Base-by-base conservation (phyloP, 2,888 invertebrate genomes). In the Blastobasis lacticolella region DNA sequence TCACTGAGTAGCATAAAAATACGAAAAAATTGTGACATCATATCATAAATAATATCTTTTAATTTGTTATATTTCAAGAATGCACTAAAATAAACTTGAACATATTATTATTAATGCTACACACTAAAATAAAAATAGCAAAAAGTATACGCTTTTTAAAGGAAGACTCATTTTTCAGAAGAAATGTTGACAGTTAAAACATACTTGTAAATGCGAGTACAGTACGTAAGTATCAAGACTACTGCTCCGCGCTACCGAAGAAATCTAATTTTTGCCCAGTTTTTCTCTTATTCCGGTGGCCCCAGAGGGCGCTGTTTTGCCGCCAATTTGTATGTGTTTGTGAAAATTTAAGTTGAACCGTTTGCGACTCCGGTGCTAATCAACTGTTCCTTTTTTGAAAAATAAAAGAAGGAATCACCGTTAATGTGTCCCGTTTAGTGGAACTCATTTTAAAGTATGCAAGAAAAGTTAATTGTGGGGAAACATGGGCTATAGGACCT, bases 221-320 rank as follows among this genome's bases (percentile, higher is more conserved):
- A 23, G 23, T 23, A 3, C 2, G 23, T 49, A 75, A 81, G 77
- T 79, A 75, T 76, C 85, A 82, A 81, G 57, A 69, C 44, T 37
- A 1, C 1, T 6, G 6, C 45, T 49, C 64, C 69, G 55, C 40
- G 54, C 60, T 55, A 59, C 62, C 62, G 72, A 72, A 81, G 78
- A 82, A 87, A 87, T 87, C 81, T 83, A 84, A 84, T 87, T 87
- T 85, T 88, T 86, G 78, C 57, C 64, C 73, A 79, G 80, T 86
- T 86, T 87, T 87, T 87, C 84, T 80, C 76, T 78, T 77, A 81
- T 75, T 81, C 69, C 71, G 59, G 57, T 58, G 54, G 51, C 64
- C 71, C 69, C 53, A 62, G 70, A 63, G 80, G 70, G 70, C 69
- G 75, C 67, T 71, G 75, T 72, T 73, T 77, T 81, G 76, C 73